Evolutionary conservation across 1,140 invertebrate species (phyloP), one percentile per base, ranked within the genome.

Genomic region (Bombus vancouverensis): DNA sequence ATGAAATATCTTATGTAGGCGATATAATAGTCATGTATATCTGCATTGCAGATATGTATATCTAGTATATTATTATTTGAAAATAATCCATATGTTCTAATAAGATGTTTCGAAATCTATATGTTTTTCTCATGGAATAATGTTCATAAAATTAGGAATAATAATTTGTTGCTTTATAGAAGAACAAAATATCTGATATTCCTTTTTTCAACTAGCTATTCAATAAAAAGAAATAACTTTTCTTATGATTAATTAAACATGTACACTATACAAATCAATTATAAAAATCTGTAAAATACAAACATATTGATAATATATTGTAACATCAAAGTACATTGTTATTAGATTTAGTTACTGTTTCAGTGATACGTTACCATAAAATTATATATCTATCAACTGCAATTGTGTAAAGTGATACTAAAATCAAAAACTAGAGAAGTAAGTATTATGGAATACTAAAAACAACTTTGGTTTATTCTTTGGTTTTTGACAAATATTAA

Each of bases 301-400:
- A 85, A 85, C 80, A 62, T 65, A 70, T 66, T 65, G 18, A 65
- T 34, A 80, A 65, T 53, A 53, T 85, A 80, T 80, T 34, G 42
- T 53, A 85, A 85, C 57, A 80, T 85, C 28, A 4, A 80, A n/a
- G 28, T 80, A 85, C 44, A 80, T 62, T 32, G 57, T 80, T 65
- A 65, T 47, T 80, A 71, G 32, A 85, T 72, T 72, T 80, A 73
- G 37, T 71, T 80, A 73, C 42, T 53, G 34, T 44, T 80, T 72
- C 53, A 72, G 74, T 75, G 84, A 85, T 85, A 85, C 75, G 71
- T 85, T 68, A 81, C 47, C 10, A 28, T 25, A n/a, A 85, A 85
- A 81, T 80, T 57, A 81, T 85, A 42, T 13, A 32, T 62, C 39
- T 59, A 73, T 44, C 15, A 59, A 77, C n/a, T 59, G 28, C 32